phyloP scores from a whole-genome alignment of 1,140 invertebrate species.

The Drosophila auraria region DNA sequence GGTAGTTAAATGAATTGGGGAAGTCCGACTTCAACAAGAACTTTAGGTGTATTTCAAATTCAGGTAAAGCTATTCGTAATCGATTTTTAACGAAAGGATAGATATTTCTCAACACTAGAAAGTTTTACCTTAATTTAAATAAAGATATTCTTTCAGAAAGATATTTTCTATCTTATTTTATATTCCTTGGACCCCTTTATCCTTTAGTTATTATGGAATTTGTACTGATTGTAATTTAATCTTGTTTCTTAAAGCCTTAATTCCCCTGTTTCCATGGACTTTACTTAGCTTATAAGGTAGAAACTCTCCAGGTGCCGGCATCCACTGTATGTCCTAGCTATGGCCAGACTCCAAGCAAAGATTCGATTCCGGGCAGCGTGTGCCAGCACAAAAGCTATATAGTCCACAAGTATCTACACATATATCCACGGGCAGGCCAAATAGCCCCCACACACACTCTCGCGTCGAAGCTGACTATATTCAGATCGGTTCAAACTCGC shows the following conservation, averaged over 20 bases:
- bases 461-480: conserved; percentile 36
- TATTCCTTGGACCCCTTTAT: not conserved
- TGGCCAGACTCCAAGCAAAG: conserved; percentile 11
- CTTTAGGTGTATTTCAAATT: not conserved
- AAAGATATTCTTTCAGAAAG: no score
- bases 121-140: no score
- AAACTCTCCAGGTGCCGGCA: not conserved
- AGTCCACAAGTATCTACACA: conserved; percentile 16
- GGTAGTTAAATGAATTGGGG: no score
- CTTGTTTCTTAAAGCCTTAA: no score
- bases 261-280: not conserved
- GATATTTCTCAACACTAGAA: no score
- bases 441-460: conserved; percentile 27
- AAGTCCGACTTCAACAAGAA: not conserved
- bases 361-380: conserved; percentile 23
- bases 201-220: not conserved
- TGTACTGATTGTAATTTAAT: not conserved
- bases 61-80: not conserved
- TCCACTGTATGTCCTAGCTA: conserved; percentile 24
- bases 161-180: not conserved
- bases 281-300: not conserved
- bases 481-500: conserved; percentile 50
- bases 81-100: not conserved
- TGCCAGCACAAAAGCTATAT: conserved; percentile 18
- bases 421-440: conserved; percentile 15